These are phyloP conservation scores for Odontophorus gujanensis DNA, from an alignment of 2,113 vertebrate genomes.

Conservation along the genomic window DNA sequence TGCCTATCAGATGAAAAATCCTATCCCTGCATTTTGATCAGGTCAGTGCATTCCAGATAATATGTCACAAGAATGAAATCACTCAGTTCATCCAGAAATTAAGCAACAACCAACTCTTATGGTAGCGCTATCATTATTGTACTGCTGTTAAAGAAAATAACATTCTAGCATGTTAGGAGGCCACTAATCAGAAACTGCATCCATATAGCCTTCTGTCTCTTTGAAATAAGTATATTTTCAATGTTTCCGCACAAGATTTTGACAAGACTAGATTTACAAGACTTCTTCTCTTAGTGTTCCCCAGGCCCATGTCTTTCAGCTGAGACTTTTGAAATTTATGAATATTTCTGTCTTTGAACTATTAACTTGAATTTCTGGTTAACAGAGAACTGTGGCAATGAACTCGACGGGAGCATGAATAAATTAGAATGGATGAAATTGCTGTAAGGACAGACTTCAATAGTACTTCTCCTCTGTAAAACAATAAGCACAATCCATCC, in stretches of 20 bases:
- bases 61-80: neutral
- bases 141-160: neutral
- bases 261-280: neutral
- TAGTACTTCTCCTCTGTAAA: neutral
- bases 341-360: neutral
- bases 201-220: neutral
- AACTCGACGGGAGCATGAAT: neutral
- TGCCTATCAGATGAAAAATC: neutral
- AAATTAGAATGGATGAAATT: neutral
- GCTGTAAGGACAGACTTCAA: neutral
- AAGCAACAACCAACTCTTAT: neutral
- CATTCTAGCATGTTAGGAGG: neutral
- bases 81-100: neutral
- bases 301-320: neutral
- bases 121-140: neutral
- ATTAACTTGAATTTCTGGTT: neutral
- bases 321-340: neutral
- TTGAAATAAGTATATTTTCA: neutral
- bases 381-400: neutral
- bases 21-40: neutral
- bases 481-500: neutral
- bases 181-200: neutral
- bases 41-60: neutral
- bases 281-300: neutral
- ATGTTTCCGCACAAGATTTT: neutral